phyloP scores from a whole-genome alignment of 2,888 invertebrate genomes.

The Lutraria lutraria region DNA sequence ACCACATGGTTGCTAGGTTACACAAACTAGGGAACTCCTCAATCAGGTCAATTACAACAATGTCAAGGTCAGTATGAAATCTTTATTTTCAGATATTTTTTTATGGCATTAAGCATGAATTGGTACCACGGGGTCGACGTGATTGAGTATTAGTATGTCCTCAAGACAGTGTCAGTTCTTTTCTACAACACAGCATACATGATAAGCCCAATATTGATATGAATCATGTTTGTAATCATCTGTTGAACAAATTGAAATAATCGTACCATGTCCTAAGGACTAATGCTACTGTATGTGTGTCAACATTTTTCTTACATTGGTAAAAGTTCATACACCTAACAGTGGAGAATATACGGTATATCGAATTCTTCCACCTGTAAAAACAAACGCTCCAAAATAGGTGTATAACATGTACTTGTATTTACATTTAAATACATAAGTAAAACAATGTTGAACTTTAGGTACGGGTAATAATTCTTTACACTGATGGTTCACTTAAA shows the following conservation, averaged over 20 bases:
- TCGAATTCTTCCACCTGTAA: slow-evolving; percentile 20
- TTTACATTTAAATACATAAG: slow-evolving; percentile 9
- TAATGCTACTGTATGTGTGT: too few species aligned
- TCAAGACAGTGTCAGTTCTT: too few species aligned
- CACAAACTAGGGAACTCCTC: background rate
- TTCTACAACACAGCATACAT: too few species aligned
- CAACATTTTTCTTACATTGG: background rate
- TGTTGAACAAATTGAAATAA: too few species aligned
- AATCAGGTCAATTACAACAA: background rate
- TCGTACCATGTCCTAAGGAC: too few species aligned
- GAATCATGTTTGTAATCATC: too few species aligned
- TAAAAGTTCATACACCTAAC: background rate
- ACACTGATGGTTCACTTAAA: background rate
- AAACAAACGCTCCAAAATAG: slow-evolving; percentile 10
- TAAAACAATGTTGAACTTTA: slow-evolving; percentile 28
- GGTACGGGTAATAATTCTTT: background rate
- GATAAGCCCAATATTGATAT: too few species aligned
- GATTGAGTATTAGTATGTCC: too few species aligned
- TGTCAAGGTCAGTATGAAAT: background rate
- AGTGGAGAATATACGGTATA: background rate
- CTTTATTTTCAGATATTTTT: background rate
- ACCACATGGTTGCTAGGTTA: slow-evolving; percentile 46
- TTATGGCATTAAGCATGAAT: background rate
- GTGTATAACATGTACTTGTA: background rate
- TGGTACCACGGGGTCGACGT: background rate